Evolutionary conservation across 2,888 invertebrate genomes (phyloP).

Genomic region (Torymus auratus): DNA sequence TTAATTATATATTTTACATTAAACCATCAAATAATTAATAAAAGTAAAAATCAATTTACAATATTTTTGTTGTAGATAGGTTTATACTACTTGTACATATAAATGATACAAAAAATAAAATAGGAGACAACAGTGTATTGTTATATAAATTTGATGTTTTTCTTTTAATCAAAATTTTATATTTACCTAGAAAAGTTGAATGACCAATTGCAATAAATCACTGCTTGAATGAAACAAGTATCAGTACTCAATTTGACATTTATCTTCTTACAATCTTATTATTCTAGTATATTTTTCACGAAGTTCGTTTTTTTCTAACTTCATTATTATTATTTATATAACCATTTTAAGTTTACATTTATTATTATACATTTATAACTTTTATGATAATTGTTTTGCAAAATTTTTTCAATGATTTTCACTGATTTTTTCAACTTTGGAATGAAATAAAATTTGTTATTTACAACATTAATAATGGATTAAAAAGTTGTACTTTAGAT

Average conservation of each 20-base stretch:
- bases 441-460: too few relatives aligned
- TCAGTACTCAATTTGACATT: conserved; percentile 38
- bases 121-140: conserved; percentile 58
- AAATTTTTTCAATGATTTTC: conserved; percentile 4
- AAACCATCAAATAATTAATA: conserved; percentile 52
- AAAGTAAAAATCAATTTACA: conserved; percentile 54
- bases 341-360: conserved; percentile 41
- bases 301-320: conserved; percentile 4
- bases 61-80: conserved; percentile 78
- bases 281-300: conserved; percentile 14
- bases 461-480: too few relatives aligned
- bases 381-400: conserved; percentile 28
- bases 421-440: too few relatives aligned
- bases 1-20: conserved; percentile 52
- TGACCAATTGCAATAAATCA: conserved; percentile 22
- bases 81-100: conserved; percentile 71
- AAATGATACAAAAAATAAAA: conserved; percentile 53
- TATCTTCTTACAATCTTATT: conserved; percentile 28
- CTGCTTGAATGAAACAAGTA: conserved; percentile 22
- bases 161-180: conserved; percentile 29
- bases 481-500: too few relatives aligned
- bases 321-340: conserved; percentile 20
- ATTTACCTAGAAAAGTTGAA: conserved; percentile 26
- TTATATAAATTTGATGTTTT: conserved; percentile 40
- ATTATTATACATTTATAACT: conserved; percentile 44